Evolutionary conservation across 2,113 vertebrate genomes (phyloP).

Genomic region (Anolis sagrei): DNA sequence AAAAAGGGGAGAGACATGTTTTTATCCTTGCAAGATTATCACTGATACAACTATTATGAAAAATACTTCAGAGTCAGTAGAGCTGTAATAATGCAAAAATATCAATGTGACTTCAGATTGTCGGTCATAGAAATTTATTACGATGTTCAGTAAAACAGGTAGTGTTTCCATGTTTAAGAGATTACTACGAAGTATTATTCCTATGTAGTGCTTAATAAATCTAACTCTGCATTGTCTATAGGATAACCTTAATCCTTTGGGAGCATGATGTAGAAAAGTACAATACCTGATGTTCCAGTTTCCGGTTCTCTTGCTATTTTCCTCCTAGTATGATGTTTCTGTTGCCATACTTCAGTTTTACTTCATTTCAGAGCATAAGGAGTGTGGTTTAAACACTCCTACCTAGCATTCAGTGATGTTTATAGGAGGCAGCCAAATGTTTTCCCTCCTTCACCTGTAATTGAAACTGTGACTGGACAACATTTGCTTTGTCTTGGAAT

Average conservation of each 20-base stretch:
- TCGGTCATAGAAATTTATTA: not conserved
- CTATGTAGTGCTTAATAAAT: not conserved
- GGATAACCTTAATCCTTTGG: not conserved
- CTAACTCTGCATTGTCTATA: not conserved
- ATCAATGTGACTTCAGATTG: not conserved
- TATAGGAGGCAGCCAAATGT: not conserved
- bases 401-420: no score
- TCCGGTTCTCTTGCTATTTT: not conserved
- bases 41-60: not conserved
- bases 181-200: not conserved
- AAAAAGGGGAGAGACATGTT: not conserved
- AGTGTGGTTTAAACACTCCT: not conserved
- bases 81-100: not conserved
- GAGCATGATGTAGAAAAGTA: fast-evolving
- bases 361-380: not conserved
- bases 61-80: not conserved
- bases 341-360: not conserved
- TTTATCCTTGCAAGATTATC: not conserved
- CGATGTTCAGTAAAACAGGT: no score
- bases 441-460: not conserved
- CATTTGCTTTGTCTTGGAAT: not conserved
- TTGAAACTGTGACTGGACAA: fast-evolving
- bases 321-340: not conserved
- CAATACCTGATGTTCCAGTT: fast-evolving
- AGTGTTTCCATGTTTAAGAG: no score